phyloP scores from a whole-genome alignment of 2,113 vertebrate genomes.

The Lamprotornis superbus region DNA sequence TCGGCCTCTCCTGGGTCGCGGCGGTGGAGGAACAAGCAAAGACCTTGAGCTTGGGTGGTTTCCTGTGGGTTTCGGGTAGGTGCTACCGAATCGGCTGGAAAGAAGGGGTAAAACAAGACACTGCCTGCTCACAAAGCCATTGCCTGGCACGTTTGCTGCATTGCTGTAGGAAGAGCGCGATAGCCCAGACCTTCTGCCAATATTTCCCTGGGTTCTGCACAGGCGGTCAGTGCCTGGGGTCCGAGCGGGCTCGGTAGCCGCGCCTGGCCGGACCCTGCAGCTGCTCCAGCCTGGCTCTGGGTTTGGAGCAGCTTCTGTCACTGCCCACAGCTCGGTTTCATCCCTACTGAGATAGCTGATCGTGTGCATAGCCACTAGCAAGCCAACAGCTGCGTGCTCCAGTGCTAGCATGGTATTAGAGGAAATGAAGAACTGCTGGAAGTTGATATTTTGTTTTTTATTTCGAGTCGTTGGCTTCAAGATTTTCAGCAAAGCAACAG shows the following conservation, averaged over 20 bases:
- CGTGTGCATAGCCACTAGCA: rapidly evolving
- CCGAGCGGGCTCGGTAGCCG: neutral
- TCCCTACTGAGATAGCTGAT: neutral
- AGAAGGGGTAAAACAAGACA: neutral
- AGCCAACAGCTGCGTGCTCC: neutral
- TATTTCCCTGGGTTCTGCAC: neutral
- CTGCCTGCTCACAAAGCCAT: neutral
- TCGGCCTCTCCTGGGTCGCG: rapidly evolving
- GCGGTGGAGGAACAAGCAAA: rapidly evolving
- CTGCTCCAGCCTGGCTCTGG: rapidly evolving
- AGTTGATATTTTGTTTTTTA: neutral
- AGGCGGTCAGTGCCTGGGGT: neutral
- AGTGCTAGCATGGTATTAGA: neutral
- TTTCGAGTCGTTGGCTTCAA: neutral
- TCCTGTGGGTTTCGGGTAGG: rapidly evolving
- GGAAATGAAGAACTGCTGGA: neutral
- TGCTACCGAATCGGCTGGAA: neutral
- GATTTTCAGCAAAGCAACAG: neutral
- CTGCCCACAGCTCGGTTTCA: neutral
- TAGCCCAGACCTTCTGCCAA: rapidly evolving
- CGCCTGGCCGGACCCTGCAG: neutral
- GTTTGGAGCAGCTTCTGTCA: rapidly evolving
- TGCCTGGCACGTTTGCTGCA: neutral
- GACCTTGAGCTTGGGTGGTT: neutral
- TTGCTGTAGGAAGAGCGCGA: rapidly evolving